Base-by-base conservation (phyloP, 2,113 vertebrate genomes). In the Cromileptes altivelis region DNA sequence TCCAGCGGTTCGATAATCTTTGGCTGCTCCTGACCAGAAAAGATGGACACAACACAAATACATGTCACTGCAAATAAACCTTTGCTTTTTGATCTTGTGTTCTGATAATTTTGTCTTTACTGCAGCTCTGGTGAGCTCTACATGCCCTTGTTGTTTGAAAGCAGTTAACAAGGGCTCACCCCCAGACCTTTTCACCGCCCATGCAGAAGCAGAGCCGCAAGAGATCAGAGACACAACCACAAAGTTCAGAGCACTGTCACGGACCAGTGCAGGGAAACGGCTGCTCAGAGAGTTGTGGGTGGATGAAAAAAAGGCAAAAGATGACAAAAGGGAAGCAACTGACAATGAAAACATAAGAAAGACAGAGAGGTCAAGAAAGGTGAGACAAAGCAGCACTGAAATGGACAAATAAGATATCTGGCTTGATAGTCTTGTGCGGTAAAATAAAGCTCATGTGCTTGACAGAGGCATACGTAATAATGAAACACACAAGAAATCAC, bases 1-100 rank as follows among this genome's bases (percentile, higher is more conserved):
- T 99, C 98, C 89, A 99, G 91, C 0, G 98, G 98, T 81, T 99
- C 98, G 14, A 99, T 96, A 82, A 99, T 96, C 92, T 98, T 98
- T 0, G 97, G 95, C 94, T 99, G 97, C 92, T 99, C 98, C 98
- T 99, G 92, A 14, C 78, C 69, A 14, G 4, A 1, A 8, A 7
- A 3, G 25, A 70, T 0, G 4, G n/a, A 69, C 23, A 78, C 1
- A 18, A 67, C 3, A 65, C n/a, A 8, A 42, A 64, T 1, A 40
- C 21, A 13, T 25, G 25, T 40, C 21, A 17, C 9, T 65, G 70
- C 23, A 73, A 27, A 60, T 40, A 30, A 81, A 57, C 30, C 27
- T 45, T 1, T 61, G 33, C 0, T 52, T 52, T 64, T 55, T 27
- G 12, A 68, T 23, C 15, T n/a, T 23, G 2, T 9, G 19, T 50